These are phyloP conservation scores for Jacana jacana DNA, from an alignment of 2,113 vertebrate species.

Conservation along the genomic window DNA sequence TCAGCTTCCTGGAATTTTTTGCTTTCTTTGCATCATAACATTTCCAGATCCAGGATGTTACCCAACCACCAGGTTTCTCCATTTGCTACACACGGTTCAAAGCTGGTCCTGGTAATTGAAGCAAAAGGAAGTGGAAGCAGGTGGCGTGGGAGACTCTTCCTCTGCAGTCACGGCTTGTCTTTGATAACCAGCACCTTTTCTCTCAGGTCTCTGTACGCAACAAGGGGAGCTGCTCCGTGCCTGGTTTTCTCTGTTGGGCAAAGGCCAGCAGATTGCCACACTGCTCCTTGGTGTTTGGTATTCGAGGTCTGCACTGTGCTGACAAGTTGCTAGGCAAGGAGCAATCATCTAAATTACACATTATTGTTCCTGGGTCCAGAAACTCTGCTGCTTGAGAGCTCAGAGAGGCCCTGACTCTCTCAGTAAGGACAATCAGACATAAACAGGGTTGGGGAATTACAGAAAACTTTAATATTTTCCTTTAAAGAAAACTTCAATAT, in stretches of 20 bases:
- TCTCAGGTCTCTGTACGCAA: not conserved
- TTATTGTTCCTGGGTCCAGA: not conserved
- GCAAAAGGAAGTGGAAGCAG: not conserved
- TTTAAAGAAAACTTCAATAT: not conserved
- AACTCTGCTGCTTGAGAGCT: not conserved
- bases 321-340: not conserved
- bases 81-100: rapidly evolving
- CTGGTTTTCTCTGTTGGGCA: not conserved
- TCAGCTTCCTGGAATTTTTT: slow-evolving; percentile 30
- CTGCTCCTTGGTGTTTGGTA: not conserved
- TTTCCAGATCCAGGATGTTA: slow-evolving; percentile 9
- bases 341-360: not conserved
- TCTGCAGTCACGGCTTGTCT: not conserved
- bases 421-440: not conserved
- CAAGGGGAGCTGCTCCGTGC: not conserved
- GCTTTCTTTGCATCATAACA: not conserved
- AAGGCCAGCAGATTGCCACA: not conserved
- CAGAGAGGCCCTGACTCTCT: not conserved
- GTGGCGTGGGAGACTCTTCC: not conserved
- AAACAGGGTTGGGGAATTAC: not conserved
- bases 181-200: not conserved
- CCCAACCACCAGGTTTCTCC: not conserved
- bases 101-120: not conserved
- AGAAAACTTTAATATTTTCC: not conserved
- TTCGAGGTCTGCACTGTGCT: not conserved